phyloP scores from a whole-genome alignment of 2,888 invertebrate species.

The Caenorhabditis uteleia region DNA sequence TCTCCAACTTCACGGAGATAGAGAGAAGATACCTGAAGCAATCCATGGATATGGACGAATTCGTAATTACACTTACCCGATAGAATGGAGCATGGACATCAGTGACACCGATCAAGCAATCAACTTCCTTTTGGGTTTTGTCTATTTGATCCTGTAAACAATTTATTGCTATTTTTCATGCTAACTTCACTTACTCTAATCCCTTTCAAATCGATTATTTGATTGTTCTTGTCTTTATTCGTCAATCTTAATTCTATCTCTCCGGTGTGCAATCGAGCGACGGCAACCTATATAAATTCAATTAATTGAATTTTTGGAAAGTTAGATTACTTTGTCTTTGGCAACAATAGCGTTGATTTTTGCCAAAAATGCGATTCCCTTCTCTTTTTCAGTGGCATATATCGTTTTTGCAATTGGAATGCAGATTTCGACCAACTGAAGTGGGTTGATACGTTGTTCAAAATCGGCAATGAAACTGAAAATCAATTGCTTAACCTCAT shows the following conservation, averaged over 20 bases:
- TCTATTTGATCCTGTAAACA: slow-evolving; percentile 55
- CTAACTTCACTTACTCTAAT: too few relatives aligned
- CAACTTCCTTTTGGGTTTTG: slow-evolving; percentile 55
- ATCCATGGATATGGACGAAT: too few relatives aligned
- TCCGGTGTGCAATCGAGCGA: slow-evolving; percentile 86
- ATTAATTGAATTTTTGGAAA: slow-evolving; percentile 58
- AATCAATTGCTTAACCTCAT: neutral
- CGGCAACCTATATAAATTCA: slow-evolving; percentile 81
- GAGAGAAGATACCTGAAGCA: slow-evolving; percentile 54
- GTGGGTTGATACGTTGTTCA: slow-evolving; percentile 94
- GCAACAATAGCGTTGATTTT: slow-evolving; percentile 87
- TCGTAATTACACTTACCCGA: slow-evolving; percentile 29
- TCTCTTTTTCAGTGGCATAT: slow-evolving; percentile 29
- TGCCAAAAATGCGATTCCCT: slow-evolving; percentile 77
- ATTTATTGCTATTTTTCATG: too few relatives aligned
- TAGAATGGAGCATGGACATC: slow-evolving; percentile 68
- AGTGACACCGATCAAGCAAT: slow-evolving; percentile 55
- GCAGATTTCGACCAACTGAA: slow-evolving; percentile 86
- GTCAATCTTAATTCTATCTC: slow-evolving; percentile 72
- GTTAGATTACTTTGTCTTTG: slow-evolving; percentile 73
- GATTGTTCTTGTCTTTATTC: slow-evolving; percentile 70
- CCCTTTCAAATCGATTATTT: slow-evolving; percentile 70
- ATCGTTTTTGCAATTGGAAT: slow-evolving; percentile 72
- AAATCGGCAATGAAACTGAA: slow-evolving; percentile 86
- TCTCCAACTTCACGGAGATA: slow-evolving; percentile 76